phyloP scores from a whole-genome alignment of 1,140 invertebrate species.

The Helicorthomorpha holstii region DNA sequence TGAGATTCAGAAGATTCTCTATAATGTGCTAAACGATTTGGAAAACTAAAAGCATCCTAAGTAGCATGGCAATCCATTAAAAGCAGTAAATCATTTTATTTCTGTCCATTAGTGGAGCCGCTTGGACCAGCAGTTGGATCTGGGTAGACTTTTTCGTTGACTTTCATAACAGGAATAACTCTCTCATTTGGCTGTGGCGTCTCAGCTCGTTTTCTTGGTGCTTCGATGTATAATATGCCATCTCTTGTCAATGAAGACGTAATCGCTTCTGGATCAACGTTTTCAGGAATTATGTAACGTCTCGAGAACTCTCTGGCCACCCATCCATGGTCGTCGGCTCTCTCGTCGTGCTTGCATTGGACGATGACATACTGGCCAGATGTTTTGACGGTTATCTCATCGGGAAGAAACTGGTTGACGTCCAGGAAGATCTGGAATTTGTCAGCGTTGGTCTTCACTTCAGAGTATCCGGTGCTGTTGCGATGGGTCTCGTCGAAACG shows the following conservation, averaged over 20 bases:
- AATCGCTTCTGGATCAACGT: slow-evolving; percentile 40
- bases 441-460: not conserved
- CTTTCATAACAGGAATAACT: slow-evolving; percentile 27
- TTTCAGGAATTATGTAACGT: slow-evolving; percentile 40
- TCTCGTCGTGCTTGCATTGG: slow-evolving; percentile 67
- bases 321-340: slow-evolving; percentile 49
- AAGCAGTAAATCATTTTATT: too few relatives aligned
- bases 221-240: slow-evolving; percentile 50
- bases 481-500: not conserved
- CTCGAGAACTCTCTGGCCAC: slow-evolving; percentile 45
- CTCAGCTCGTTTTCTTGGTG: slow-evolving; percentile 29
- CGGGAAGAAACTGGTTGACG: slow-evolving; percentile 61
- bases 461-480: not conserved
- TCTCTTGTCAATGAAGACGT: slow-evolving; percentile 53
- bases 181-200: slow-evolving; percentile 20
- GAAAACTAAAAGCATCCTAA: too few relatives aligned
- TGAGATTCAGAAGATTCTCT: too few relatives aligned
- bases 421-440: slow-evolving; percentile 50
- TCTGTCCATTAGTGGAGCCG: too few relatives aligned
- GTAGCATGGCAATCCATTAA: too few relatives aligned
- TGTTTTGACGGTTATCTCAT: slow-evolving; percentile 72
- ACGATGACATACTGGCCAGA: slow-evolving; percentile 59
- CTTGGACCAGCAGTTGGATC: too few relatives aligned
- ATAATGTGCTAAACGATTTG: too few relatives aligned
- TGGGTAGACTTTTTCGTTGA: too few relatives aligned